These are phyloP conservation scores for Pogonophryne albipinna DNA, from an alignment of 2,797 vertebrate species.

Conservation along the genomic window DNA sequence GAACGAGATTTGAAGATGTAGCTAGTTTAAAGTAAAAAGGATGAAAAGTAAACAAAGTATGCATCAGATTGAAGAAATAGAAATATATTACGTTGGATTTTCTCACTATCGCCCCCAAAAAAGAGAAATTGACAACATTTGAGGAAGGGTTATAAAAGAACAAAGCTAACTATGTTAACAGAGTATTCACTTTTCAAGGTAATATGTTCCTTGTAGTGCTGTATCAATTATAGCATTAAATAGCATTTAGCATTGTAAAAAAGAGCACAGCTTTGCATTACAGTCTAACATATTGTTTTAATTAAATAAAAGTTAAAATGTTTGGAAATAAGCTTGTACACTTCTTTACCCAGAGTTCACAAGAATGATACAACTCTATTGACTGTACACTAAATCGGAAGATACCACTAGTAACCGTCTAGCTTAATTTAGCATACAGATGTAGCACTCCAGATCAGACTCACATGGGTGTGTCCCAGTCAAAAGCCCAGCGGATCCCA, in stretches of 20 bases:
- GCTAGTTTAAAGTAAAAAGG: slow-evolving; percentile 3
- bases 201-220: not conserved
- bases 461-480: too few species aligned
- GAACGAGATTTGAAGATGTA: not conserved
- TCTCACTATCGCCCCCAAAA: not conserved
- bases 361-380: not conserved
- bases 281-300: not conserved
- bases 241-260: not conserved
- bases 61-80: not conserved
- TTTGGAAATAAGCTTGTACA: not conserved
- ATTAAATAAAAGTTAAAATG: not conserved
- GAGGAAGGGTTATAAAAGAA: not conserved
- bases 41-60: not conserved
- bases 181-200: not conserved
- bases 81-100: too few species aligned
- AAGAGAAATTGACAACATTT: not conserved
- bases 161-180: slow-evolving; percentile 2
- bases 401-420: not conserved
- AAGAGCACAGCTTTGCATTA: not conserved
- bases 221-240: not conserved
- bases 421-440: not conserved
- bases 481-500: too few species aligned
- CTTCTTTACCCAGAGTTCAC: not conserved
- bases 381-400: not conserved
- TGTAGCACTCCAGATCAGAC: too few species aligned